phyloP scores from a whole-genome alignment of 2,113 vertebrate species.

The Colinus virginianus region DNA sequence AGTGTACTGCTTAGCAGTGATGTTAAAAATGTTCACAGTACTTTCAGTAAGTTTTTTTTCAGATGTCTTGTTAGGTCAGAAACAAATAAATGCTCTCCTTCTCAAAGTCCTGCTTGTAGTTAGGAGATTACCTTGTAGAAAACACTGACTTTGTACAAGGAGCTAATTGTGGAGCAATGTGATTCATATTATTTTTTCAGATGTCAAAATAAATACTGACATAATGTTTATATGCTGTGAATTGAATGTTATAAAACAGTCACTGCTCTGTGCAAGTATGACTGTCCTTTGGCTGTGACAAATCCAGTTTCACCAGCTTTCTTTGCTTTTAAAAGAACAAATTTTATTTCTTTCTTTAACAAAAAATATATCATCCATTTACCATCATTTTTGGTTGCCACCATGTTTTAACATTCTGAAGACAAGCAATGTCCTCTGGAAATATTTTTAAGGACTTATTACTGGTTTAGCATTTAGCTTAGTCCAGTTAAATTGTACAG shows the following conservation, averaged over 20 bases:
- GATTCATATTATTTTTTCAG: conserved; percentile 1
- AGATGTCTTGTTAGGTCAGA: background rate
- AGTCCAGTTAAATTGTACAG: background rate
- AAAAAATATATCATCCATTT: fast-evolving
- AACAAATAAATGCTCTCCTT: background rate
- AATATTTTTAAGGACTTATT: background rate
- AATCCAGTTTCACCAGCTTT: background rate
- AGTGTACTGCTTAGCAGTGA: background rate
- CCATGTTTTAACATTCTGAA: background rate
- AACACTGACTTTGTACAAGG: background rate
- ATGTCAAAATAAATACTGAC: conserved; percentile 10
- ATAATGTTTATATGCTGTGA: conserved; percentile 30
- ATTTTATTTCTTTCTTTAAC: background rate
- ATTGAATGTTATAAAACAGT: conserved; percentile 12
- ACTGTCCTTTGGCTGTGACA: background rate
- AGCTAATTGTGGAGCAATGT: conserved; percentile 12
- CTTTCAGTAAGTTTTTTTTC: conserved; percentile 17
- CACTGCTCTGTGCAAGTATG: background rate
- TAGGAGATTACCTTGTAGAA: background rate
- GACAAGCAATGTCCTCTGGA: background rate
- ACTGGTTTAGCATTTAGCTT: background rate
- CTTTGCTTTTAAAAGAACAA: background rate
- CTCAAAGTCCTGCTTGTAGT: background rate
- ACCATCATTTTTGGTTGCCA: background rate
- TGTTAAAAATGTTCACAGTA: background rate